Evolutionary conservation across 2,888 invertebrate species (phyloP), one percentile per base, ranked within the genome.

Genomic region (Galerucella calmariensis): DNA sequence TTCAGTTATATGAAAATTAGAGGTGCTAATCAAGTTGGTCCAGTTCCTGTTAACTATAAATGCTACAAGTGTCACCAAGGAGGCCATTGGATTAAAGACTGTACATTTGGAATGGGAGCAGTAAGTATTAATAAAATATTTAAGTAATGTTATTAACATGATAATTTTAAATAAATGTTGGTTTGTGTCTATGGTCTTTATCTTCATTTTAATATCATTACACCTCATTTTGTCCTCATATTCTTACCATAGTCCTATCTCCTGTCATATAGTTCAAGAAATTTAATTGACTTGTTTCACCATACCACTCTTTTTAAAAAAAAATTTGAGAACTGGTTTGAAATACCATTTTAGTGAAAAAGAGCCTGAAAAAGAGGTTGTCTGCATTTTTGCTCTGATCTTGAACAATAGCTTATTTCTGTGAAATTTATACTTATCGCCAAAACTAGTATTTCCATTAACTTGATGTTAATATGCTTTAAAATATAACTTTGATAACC

Each of bases 11-110:
- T 94, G 87, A 95, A 95, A 89, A 94, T 96, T 85, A 93, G 95
- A 84, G 95, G 95, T 74, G 94, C 95, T 69, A 94, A 94, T 87
- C 96, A 97, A 89, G 92, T 94, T 82, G 98, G 97, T 44, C 92
- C 94, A 81, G 96, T 98, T 27, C 98, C 98, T 71, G 88, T 94
- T n/a, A 94, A 93, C 84, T 99, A 99, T 88, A 91, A 94, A 67
- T 99, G 99, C 88, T 96, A 94, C 86, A 96, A 96, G 87, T 99
- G 99, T 88, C 94, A 96, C 83, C 94, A 97, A 87, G 92, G 93
- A 75, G 99, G 99, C 1, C 99, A 99, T 88, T 99, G 97, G 97
- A 98, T 98, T 80, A 96, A 96, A 87, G 96, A 97, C 87, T 99
- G 99, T 87, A 97, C 97, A 10, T 88, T 92, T 78, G 92, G 91